Evolutionary conservation across 1,140 invertebrate genomes (phyloP), one percentile per base, ranked within the genome.

Genomic region (Hestina assimilis): DNA sequence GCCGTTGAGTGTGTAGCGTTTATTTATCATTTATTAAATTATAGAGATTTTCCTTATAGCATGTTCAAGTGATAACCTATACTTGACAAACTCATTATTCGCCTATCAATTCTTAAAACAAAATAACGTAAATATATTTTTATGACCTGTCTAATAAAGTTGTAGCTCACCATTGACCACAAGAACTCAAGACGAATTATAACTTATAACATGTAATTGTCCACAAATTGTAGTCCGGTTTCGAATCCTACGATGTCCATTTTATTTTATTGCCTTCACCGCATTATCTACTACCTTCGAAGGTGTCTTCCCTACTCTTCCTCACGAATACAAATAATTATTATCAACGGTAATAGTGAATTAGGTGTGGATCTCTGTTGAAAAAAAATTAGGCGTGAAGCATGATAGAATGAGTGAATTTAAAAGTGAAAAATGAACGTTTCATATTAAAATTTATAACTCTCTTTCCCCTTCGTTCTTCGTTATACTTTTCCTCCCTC

Each of bases 151-250:
- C 33, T 38, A 19, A 19, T 38, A 38, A 17, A 38, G 33, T 45
- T n/a, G 4, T 0, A 35, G 20, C 20, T 52, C 48, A 26, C 26
- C 24, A 28, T 3, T 7, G 26, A 21, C 24, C 4, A 24, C 21
- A 21, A 26, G 20, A 7, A 21, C 40, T 11, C 15, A 31, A 38
- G 29, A 45, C 28, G 28, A 46, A 46, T 55, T 11, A 68, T 58
- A 55, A 42, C 21, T 60, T 65, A 69, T 62, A 62, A 69, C 50
- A 65, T 53, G 55, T 69, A 65, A 69, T 65, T 59, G 62, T 55
- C 12, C 48, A 42, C 53, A 55, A 59, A 59, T 58, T 63, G 51
- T 45, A 23, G 29, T 9, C 1, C 43, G 8, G 41, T 17, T 26
- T 24, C 29, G 11, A 33, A 52, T 46, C 17, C 23, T 19, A 42